These are phyloP conservation scores for Zygaena filipendulae DNA, from an alignment of 2,888 invertebrate genomes.

Conservation along the genomic window DNA sequence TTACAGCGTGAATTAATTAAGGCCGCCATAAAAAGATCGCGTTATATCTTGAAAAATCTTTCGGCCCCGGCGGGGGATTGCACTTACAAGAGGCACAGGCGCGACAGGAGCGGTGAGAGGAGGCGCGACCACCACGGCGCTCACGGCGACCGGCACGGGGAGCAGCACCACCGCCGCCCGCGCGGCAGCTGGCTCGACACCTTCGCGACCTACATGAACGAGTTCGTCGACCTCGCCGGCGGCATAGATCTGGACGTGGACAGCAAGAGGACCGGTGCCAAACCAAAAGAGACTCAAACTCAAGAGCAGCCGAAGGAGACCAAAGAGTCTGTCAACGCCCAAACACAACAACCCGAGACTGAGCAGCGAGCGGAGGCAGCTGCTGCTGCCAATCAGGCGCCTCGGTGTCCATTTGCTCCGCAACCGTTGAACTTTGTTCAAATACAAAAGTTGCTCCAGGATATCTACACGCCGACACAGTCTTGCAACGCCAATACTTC, in stretches of 20 bases:
- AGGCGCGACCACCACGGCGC: slow-evolving; percentile 22
- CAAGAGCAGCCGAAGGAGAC: slow-evolving; percentile 13
- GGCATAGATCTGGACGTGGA: slow-evolving; percentile 30
- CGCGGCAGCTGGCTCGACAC: slow-evolving; percentile 54
- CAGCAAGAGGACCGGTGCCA: slow-evolving; percentile 15
- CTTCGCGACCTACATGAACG: slow-evolving; percentile 58
- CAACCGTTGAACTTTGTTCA: slow-evolving; percentile 16
- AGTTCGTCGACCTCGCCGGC: slow-evolving; percentile 62
- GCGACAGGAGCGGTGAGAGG: slow-evolving; percentile 29
- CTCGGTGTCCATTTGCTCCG: slow-evolving; percentile 15
- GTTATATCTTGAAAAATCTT: slow-evolving; percentile 40
- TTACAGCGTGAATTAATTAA: slow-evolving; percentile 38
- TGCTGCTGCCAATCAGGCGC: slow-evolving; percentile 2
- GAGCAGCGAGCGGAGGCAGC: slow-evolving; percentile 9
- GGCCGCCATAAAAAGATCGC: slow-evolving; percentile 45
- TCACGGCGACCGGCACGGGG: slow-evolving; percentile 19
- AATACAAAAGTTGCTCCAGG: slow-evolving; percentile 21
- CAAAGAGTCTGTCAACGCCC: slow-evolving; percentile 1
- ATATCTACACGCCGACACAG: too few relatives aligned
- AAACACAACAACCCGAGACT: background rate
- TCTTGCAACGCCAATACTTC: slow-evolving; percentile 9
- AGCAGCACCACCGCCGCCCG: slow-evolving; percentile 25
- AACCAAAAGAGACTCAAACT: slow-evolving; percentile 15
- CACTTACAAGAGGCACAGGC: slow-evolving; percentile 29
- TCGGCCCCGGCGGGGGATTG: slow-evolving; percentile 21